A percentile compares a stretch with the other conserved stretches of the same genome.
These are phyloP conservation scores for Tenebrio molitor DNA, from an alignment of 1,140 invertebrate species.

Conservation along the genomic window DNA sequence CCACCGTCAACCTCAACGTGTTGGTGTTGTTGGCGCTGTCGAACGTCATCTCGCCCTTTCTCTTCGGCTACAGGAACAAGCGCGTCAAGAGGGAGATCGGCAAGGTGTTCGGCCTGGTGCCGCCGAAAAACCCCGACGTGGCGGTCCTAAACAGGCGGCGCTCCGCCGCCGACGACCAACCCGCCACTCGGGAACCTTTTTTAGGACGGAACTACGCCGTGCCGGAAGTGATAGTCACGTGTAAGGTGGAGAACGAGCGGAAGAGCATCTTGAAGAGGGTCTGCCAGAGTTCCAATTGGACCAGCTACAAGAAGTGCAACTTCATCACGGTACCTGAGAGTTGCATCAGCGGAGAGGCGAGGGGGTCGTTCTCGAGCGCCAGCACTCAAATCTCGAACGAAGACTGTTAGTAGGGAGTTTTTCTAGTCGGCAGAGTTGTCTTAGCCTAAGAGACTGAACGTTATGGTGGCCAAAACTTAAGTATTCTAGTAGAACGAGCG, in stretches of 20 bases:
- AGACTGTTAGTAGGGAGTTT: slow-evolving; percentile 56
- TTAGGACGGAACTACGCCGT: slow-evolving; percentile 44
- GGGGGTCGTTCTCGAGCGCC: slow-evolving; percentile 63
- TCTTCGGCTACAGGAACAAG: slow-evolving; percentile 84
- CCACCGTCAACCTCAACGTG: slow-evolving; percentile 68
- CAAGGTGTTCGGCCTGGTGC: slow-evolving; percentile 71
- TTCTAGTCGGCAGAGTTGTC: slow-evolving; percentile 21
- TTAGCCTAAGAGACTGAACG: slow-evolving; percentile 8
- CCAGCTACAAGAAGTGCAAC: slow-evolving; percentile 62
- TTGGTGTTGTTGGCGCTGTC: slow-evolving; percentile 78
- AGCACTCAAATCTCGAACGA: slow-evolving; percentile 64
- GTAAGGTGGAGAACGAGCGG: slow-evolving; percentile 59
- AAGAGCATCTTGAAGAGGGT: slow-evolving; percentile 64
- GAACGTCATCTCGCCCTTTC: slow-evolving; percentile 79
- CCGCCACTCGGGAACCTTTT: slow-evolving; percentile 47
- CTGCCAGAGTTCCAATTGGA: slow-evolving; percentile 60
- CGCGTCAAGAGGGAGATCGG: slow-evolving; percentile 80
- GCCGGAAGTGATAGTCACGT: slow-evolving; percentile 62
- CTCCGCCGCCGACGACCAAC: background rate
- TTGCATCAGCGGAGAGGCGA: slow-evolving; percentile 58
- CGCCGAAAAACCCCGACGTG: slow-evolving; percentile 56
- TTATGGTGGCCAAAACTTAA: slow-evolving; percentile 36
- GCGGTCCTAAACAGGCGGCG: slow-evolving; percentile 1
- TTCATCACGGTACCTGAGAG: slow-evolving; percentile 64
- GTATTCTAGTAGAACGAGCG: slow-evolving; percentile 11